Evolutionary conservation across 2,888 invertebrate genomes (phyloP).

Genomic region (Chaetoderma sp.): DNA sequence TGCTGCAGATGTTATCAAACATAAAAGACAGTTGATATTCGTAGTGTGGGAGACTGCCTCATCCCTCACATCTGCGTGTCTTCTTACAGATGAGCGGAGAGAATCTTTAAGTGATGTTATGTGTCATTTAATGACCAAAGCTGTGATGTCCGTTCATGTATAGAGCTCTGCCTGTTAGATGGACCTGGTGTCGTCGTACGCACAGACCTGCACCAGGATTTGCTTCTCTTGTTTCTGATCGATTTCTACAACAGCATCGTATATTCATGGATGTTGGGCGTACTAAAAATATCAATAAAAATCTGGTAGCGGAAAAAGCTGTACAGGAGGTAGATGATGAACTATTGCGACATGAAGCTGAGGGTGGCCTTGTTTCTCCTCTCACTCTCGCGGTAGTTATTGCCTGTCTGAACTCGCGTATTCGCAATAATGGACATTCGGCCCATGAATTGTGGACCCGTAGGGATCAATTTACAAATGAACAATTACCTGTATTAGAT

Average conservation of each 20-base stretch:
- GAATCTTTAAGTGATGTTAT: too few relatives aligned
- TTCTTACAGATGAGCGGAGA: too few relatives aligned
- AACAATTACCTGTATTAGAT: background rate
- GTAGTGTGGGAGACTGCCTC: conserved; percentile 26
- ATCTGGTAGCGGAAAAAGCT: conserved; percentile 24
- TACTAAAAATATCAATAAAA: conserved; percentile 25
- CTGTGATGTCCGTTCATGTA: too few relatives aligned
- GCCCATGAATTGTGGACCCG: conserved; percentile 23
- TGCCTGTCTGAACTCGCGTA: conserved; percentile 16
- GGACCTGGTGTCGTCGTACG: too few relatives aligned
- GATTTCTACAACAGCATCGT: too few relatives aligned
- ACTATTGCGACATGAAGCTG: conserved; percentile 10
- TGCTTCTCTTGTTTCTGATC: too few relatives aligned
- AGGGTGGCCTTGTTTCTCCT: conserved; percentile 6
- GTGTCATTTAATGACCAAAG: too few relatives aligned
- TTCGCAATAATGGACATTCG: conserved; percentile 15
- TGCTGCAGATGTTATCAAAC: conserved; percentile 23
- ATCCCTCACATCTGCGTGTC: too few relatives aligned
- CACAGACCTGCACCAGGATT: too few relatives aligned
- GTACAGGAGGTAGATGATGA: conserved; percentile 25
- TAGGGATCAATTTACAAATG: conserved; percentile 14
- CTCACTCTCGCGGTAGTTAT: conserved; percentile 3
- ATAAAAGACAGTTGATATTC: conserved; percentile 19
- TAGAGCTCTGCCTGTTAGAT: too few relatives aligned
- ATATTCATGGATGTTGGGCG: too few relatives aligned